Conservation (phyloP, 2,888 invertebrate genomes). For the Entomobrya multifasciata region DNA sequence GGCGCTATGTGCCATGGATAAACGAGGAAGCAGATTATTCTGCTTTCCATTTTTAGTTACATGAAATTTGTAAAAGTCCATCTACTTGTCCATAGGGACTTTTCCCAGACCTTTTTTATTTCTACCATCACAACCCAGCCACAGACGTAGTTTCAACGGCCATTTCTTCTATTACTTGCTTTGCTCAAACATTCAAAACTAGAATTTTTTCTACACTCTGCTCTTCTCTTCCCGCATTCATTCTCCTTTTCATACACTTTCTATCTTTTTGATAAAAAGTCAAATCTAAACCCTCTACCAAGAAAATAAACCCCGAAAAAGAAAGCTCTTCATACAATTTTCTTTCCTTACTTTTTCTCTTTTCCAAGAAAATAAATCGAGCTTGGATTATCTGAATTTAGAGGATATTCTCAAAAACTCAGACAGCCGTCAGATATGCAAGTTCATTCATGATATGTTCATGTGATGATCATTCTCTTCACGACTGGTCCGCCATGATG, state of each 20-base stretch:
- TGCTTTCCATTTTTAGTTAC: not conserved
- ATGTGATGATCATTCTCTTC: not conserved
- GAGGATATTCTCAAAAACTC: conserved; percentile 17
- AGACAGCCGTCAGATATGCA: conserved; percentile 41
- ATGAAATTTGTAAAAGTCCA: conserved; percentile 61
- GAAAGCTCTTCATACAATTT: not conserved
- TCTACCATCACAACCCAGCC: not conserved
- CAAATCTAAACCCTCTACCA: not conserved
- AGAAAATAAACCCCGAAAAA: not conserved
- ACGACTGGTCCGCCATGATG: conserved; percentile 10
- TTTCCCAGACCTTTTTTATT: not conserved
- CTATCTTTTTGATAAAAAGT: not conserved
- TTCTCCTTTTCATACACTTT: conserved; percentile 18
- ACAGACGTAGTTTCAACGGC: not conserved
- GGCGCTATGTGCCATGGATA: not conserved
- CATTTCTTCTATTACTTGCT: conserved; percentile 4
- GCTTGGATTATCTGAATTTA: conserved; percentile 65
- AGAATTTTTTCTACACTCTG: not conserved
- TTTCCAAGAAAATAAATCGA: conserved; percentile 48
- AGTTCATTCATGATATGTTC: conserved; percentile 30
- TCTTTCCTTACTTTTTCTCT: not conserved
- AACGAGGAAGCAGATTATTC: not conserved
- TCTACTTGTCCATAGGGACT: conserved; percentile 36
- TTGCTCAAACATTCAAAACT: conserved; percentile 23
- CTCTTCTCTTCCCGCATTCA: not conserved